Percentiles rank a stretch among this genome's conserved stretches.
phyloP scores from a whole-genome alignment of 1,140 invertebrate genomes.

The Euura lappo region DNA sequence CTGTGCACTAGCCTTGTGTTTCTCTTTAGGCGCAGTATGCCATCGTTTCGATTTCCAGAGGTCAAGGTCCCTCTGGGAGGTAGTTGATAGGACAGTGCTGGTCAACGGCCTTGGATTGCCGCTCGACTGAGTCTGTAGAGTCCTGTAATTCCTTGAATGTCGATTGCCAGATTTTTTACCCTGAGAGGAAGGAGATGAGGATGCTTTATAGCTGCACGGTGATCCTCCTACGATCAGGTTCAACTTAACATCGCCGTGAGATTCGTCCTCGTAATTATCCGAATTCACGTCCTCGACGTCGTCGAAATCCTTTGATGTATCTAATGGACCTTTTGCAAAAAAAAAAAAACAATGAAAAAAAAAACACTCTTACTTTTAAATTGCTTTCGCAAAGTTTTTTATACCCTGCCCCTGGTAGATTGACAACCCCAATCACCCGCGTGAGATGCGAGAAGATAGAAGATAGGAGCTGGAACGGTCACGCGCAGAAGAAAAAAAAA shows the following conservation, averaged over 20 bases:
- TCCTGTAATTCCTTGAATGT: conserved; percentile 53
- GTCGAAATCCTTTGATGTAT: not conserved
- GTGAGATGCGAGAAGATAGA: no score
- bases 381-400: not conserved
- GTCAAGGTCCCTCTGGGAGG: conserved; percentile 46
- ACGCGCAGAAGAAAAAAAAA: no score
- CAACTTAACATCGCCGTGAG: not conserved
- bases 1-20: conserved; percentile 59
- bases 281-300: not conserved
- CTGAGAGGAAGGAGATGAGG: conserved; percentile 36
- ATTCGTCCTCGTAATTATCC: not conserved
- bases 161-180: conserved; percentile 47
- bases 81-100: conserved; percentile 18
- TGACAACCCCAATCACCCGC: no score
- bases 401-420: not conserved
- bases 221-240: not conserved
- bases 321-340: not conserved
- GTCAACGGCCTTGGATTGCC: conserved; percentile 37
- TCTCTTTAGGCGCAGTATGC: conserved; percentile 67
- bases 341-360: not conserved
- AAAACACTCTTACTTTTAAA: no score
- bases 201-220: not conserved
- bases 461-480: no score
- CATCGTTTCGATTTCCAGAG: conserved; percentile 59
- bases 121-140: conserved; percentile 48